Evolutionary conservation across 2,888 invertebrate species (phyloP).

Genomic region (Chironomus tentans): DNA sequence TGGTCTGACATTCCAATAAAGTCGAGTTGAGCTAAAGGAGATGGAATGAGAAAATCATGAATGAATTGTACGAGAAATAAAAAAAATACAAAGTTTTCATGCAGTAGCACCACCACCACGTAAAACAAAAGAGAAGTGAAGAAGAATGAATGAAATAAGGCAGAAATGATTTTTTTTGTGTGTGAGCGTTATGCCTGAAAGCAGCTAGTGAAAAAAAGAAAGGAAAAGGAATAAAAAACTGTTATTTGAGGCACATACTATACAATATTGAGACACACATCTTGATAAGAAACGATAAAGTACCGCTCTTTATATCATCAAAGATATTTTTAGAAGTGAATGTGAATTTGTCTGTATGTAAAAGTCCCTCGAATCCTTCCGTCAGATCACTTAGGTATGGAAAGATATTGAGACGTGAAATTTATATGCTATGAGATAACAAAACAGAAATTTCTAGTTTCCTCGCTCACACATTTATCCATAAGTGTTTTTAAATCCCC

Average conservation of each 20-base stretch:
- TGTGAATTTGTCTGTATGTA: not conserved
- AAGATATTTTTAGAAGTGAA: not conserved
- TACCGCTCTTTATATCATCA: not conserved
- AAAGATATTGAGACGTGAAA: too few relatives aligned
- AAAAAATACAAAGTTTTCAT: too few relatives aligned
- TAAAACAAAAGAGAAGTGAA: not conserved
- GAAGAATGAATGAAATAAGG: not conserved
- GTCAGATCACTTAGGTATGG: too few relatives aligned
- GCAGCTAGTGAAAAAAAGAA: not conserved
- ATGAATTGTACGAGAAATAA: not conserved
- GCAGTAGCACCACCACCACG: not conserved
- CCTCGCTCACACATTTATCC: too few relatives aligned
- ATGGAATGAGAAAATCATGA: not conserved
- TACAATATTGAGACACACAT: not conserved
- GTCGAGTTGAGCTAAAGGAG: not conserved
- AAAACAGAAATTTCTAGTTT: too few relatives aligned
- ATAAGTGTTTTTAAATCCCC: too few relatives aligned
- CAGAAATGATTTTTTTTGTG: not conserved
- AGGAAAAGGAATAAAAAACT: not conserved
- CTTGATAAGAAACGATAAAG: not conserved
- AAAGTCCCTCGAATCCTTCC: not conserved
- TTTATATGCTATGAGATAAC: too few relatives aligned
- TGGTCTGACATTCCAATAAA: conserved; percentile 16
- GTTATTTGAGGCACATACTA: not conserved
- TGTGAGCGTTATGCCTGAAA: not conserved